A percentile compares a stretch with the other conserved stretches of the same genome.
phyloP scores from a whole-genome alignment of 2,797 vertebrate genomes.

The Clangula hyemalis region DNA sequence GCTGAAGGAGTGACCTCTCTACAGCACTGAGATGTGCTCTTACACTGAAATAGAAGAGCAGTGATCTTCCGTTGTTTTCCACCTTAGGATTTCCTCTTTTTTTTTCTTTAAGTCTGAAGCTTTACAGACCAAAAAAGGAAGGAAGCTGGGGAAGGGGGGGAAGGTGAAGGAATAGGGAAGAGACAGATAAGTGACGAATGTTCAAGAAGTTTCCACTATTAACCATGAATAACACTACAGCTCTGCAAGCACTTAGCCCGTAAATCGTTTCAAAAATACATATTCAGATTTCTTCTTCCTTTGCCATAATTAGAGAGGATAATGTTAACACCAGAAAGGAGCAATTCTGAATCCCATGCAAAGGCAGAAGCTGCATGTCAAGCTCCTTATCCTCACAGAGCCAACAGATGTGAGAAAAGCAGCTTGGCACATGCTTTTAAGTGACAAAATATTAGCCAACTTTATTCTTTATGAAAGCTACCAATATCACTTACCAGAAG shows the following conservation, averaged over 20 bases:
- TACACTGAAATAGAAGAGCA: background rate
- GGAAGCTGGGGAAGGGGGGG: background rate
- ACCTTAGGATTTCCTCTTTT: constrained; percentile 62
- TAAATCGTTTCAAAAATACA: background rate
- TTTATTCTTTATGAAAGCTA: background rate
- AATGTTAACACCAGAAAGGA: background rate
- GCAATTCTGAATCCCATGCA: background rate
- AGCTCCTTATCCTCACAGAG: background rate
- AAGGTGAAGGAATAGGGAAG: constrained; percentile 16
- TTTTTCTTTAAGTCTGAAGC: background rate
- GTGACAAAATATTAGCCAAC: background rate
- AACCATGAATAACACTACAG: background rate
- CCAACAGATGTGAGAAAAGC: background rate
- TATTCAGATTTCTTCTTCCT: background rate
- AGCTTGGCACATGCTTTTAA: background rate
- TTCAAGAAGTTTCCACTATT: constrained; percentile 35
- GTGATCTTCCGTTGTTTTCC: constrained; percentile 23
- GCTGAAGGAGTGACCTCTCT: background rate
- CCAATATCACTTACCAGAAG: background rate
- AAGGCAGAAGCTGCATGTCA: background rate
- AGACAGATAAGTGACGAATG: constrained; percentile 40
- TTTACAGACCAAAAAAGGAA: constrained; percentile 34
- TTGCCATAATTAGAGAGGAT: background rate
- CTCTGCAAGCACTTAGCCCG: background rate
- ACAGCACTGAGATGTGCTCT: background rate